These are phyloP conservation scores for Polia nebulosa DNA, from an alignment of 2,888 invertebrate species.

Conservation along the genomic window DNA sequence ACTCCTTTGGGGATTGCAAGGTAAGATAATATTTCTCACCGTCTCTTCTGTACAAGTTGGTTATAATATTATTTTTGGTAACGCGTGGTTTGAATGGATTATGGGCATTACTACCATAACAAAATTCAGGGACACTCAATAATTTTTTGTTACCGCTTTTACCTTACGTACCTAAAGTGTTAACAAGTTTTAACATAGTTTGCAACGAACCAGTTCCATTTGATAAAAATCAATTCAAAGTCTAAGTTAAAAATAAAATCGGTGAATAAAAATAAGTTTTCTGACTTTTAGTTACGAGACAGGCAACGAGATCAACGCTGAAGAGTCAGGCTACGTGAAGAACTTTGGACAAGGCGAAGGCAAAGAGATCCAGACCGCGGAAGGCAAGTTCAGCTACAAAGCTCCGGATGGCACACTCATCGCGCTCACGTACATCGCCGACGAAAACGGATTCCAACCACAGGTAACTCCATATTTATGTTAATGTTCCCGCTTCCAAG, in stretches of 20 bases:
- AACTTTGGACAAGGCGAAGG: conserved; percentile 90
- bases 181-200: background rate
- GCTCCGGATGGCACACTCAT: conserved; percentile 93
- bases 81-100: background rate
- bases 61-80: conserved; percentile 26
- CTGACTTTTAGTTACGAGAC: conserved; percentile 90
- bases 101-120: background rate
- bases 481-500: conserved; percentile 38
- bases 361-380: conserved; percentile 88
- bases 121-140: no score
- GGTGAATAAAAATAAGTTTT: background rate
- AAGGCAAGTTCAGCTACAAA: conserved; percentile 93
- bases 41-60: conserved; percentile 5
- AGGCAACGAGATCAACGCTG: conserved; percentile 92
- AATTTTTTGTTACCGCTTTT: no score
- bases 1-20: conserved; percentile 37
- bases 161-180: no score
- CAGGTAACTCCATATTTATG: conserved; percentile 78
- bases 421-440: conserved; percentile 92
- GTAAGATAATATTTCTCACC: conserved; percentile 28
- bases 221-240: no score
- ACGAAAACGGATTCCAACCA: conserved; percentile 93
- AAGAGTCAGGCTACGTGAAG: conserved; percentile 92
- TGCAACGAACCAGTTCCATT: no score
- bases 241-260: no score